Base-by-base conservation (phyloP, 2,113 vertebrate species). In the Oostethus manadensis region DNA sequence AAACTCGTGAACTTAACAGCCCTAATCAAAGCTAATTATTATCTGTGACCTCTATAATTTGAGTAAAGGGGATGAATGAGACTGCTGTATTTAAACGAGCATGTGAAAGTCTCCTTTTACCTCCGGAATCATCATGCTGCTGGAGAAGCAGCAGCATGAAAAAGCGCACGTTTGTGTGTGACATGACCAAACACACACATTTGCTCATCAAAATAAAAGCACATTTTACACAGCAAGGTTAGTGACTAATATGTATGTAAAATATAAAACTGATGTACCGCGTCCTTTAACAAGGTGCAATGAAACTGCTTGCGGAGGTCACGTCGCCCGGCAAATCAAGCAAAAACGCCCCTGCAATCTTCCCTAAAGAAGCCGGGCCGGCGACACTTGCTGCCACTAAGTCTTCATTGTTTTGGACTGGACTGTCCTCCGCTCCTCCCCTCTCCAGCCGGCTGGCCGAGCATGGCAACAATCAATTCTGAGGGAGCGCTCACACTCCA, bases 401-500 rank as follows among this genome's bases (percentile, higher is more conserved):
- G 51, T 80, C 66, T 71, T 73, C 66, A 62, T 66, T 62, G 20
- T 66, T 73, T 51, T 42, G 55, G 53, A 68, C 64, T 42, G 55
- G 53, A 68, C 64, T 62, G 64, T 58, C 63, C 71, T 59, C 66
- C 43, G 20, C 33, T 29, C 44, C 46, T 22, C 48, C 68, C 64
- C 59, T 38, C 60, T 33, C 56, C 43, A 54, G 71, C 82, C 46
- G 58, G 56, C 71, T 76, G 73, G 71, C 57, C 14, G 55, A 79
- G 80, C 71, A 38, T 26, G 63, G 82, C 79, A 74, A 73, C 85
- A 88, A 86, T 85, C 79, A 73, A 85, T 84, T 74, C 81, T 79
- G 78, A 83, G 80, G 86, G 88, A 88, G 73, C 78, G 69, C 87
- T 85, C 87, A 88, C 88, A 90, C 87, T 88, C 89, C 86, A 90